phyloP scores from a whole-genome alignment of 2,888 invertebrate species.

The Crepidodera aurea region DNA sequence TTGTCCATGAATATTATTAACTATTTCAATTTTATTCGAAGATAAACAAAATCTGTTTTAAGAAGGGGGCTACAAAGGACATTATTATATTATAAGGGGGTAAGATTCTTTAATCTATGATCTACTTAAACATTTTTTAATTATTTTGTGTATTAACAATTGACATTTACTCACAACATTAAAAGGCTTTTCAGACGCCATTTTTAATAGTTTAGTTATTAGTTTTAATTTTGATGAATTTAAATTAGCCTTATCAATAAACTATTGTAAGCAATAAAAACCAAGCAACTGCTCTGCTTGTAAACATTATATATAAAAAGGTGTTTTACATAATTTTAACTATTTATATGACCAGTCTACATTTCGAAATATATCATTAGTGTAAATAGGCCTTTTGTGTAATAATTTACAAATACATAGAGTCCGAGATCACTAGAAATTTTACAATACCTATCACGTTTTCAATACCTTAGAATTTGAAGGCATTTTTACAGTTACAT shows the following conservation, averaged over 20 bases:
- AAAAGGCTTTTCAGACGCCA: not conserved
- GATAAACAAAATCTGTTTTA: too few species aligned
- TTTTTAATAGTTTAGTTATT: not conserved
- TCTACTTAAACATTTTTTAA: not conserved
- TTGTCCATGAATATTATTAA: too few species aligned
- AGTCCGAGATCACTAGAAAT: constrained; percentile 16
- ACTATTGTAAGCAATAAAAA: constrained; percentile 9
- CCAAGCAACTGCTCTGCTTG: constrained; percentile 3
- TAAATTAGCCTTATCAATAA: constrained; percentile 16
- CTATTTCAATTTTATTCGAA: too few species aligned
- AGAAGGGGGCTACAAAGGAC: too few species aligned
- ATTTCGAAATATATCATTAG: constrained; percentile 21
- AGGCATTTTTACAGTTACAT: too few species aligned
- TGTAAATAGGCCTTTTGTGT: constrained; percentile 26
- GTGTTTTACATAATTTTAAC: constrained; percentile 2
- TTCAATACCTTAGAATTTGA: too few species aligned
- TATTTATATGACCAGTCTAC: constrained; percentile 25
- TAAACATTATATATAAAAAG: constrained; percentile 12
- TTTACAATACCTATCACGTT: constrained; percentile 2
- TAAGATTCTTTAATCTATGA: not conserved
- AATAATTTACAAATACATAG: constrained; percentile 26
- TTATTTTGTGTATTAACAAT: not conserved
- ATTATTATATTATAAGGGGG: not conserved
- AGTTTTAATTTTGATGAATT: constrained; percentile 12
- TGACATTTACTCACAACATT: not conserved